phyloP scores from a whole-genome alignment of 1,140 invertebrate species.

The Oryctes rhinoceros region DNA sequence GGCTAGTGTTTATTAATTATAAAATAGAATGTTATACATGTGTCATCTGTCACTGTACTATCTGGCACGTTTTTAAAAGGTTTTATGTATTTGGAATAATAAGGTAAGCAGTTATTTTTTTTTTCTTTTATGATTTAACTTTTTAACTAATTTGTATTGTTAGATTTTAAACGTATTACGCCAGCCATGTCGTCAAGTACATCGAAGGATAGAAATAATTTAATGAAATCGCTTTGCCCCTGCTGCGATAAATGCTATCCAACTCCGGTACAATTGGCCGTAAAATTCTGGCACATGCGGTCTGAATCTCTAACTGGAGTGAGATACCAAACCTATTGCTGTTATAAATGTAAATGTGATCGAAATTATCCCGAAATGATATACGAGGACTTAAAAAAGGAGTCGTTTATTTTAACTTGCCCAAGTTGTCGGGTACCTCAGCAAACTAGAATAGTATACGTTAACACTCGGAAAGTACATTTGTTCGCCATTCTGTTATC shows the following conservation, averaged over 20 bases:
- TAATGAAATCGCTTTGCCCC: background rate
- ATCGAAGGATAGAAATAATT: background rate
- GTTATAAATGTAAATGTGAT: conserved; percentile 29
- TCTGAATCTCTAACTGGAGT: conserved; percentile 22
- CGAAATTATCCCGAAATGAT: conserved; percentile 29
- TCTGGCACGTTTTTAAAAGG: background rate
- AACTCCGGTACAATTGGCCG: background rate
- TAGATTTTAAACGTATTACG: no score
- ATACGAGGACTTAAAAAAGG: background rate
- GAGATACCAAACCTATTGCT: conserved; percentile 15
- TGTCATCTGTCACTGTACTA: conserved; percentile 3
- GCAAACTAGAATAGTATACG: background rate
- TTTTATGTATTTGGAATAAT: background rate
- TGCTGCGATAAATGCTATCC: background rate
- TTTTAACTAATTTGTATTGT: background rate
- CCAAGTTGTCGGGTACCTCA: conserved; percentile 26
- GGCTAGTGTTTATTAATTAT: no score
- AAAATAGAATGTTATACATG: background rate
- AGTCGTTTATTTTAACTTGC: conserved; percentile 19
- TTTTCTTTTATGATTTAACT: no score
- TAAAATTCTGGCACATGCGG: conserved; percentile 11
- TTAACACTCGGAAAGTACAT: conserved; percentile 29
- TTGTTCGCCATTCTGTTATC: background rate
- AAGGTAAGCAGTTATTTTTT: background rate
- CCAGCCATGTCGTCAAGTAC: background rate